phyloP scores from a whole-genome alignment of 2,888 invertebrate species.

The Labia minor region DNA sequence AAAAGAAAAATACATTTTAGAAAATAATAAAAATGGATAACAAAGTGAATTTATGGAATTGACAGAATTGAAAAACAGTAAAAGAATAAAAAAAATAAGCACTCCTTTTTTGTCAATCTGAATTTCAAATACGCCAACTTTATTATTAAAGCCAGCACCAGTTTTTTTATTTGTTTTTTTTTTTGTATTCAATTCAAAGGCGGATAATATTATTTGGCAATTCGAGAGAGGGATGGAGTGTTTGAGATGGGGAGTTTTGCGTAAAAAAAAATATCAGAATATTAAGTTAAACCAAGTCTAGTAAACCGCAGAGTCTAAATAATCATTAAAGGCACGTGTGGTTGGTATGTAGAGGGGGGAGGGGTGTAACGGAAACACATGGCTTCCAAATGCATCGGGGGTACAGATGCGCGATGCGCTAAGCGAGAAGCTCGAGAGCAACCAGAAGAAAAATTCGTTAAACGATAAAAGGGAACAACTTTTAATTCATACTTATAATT shows the following conservation, averaged over 20 bases:
- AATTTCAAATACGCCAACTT: neutral
- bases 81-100: neutral
- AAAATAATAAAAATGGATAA: neutral
- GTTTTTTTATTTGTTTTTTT: too few species aligned
- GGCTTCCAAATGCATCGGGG: neutral
- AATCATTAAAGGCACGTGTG: slow-evolving; percentile 7
- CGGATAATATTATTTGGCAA: too few species aligned
- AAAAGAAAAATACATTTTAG: too few species aligned
- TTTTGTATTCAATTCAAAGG: neutral
- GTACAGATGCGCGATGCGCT: neutral
- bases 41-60: neutral
- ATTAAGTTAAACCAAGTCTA: neutral
- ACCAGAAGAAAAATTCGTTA: too few species aligned
- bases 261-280: neutral
- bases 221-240: too few species aligned
- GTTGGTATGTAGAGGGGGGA: neutral
- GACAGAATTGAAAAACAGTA: neutral
- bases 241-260: too few species aligned
- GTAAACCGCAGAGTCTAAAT: neutral
- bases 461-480: too few species aligned
- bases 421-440: neutral
- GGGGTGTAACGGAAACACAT: neutral
- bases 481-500: too few species aligned
- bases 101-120: neutral
- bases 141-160: neutral